A percentile compares a stretch with the other conserved stretches of the same genome.
Conservation (phyloP, 2,888 invertebrate genomes). For the Orchesellides sinensis region DNA sequence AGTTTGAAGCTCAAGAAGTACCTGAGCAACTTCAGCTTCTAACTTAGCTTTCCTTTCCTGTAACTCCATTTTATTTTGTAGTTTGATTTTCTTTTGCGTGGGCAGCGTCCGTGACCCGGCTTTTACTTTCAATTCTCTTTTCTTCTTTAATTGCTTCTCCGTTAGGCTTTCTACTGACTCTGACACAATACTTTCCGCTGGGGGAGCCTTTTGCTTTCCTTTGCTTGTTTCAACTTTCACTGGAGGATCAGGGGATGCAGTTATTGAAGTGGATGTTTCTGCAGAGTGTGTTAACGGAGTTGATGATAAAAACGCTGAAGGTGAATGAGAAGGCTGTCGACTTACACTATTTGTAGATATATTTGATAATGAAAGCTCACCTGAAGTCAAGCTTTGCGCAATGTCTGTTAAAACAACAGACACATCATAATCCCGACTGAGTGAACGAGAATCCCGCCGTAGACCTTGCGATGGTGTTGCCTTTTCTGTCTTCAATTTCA, state of each 20-base stretch:
- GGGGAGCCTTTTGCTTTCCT: not conserved
- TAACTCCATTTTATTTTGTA: conserved; percentile 22
- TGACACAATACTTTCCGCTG: not conserved
- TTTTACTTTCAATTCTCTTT: not conserved
- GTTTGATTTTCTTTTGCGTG: conserved; percentile 10
- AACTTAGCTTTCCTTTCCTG: conserved; percentile 61
- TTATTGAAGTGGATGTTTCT: not conserved
- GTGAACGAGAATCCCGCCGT: conserved; percentile 38
- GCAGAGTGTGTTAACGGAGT: not conserved
- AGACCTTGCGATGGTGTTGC: not conserved
- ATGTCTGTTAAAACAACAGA: conserved; percentile 54
- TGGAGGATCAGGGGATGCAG: not conserved
- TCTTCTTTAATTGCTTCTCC: too few relatives aligned
- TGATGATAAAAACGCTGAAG: not conserved
- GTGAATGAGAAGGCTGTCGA: conserved; percentile 14
- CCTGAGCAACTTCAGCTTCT: conserved; percentile 61
- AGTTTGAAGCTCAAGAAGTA: conserved; percentile 50
- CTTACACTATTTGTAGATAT: conserved; percentile 21
- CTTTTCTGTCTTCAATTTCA: not conserved
- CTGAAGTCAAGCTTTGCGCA: conserved; percentile 23
- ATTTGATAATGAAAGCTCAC: not conserved
- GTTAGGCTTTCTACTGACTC: too few relatives aligned
- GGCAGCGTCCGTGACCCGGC: too few relatives aligned
- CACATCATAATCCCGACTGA: conserved; percentile 49
- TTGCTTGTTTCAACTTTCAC: not conserved